Evolutionary conservation across 1,140 invertebrate genomes (phyloP).

Genomic region (Aphidius ervi): DNA sequence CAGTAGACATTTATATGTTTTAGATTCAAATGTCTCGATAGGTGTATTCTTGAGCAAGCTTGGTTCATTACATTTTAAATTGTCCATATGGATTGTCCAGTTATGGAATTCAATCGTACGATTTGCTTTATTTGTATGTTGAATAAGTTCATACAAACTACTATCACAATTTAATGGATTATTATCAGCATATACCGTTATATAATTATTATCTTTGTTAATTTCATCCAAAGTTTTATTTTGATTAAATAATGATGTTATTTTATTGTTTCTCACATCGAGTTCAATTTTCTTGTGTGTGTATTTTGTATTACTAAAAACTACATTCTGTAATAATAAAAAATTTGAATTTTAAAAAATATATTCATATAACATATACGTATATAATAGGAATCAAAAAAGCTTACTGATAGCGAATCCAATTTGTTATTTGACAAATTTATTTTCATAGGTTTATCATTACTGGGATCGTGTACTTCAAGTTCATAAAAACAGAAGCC

Average conservation of each 20-base stretch:
- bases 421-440: no score
- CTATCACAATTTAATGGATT: conserved; percentile 71
- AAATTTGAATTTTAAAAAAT: no score
- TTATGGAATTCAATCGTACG: conserved; percentile 35
- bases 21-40: conserved; percentile 28
- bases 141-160: conserved; percentile 51
- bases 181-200: conserved; percentile 49
- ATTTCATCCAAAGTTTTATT: not conserved
- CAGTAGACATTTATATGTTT: conserved; percentile 28
- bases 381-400: no score
- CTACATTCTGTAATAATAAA: no score
- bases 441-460: conserved; percentile 48
- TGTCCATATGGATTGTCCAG: conserved; percentile 42
- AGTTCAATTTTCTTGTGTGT: no score
- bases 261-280: no score
- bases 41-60: conserved; percentile 27
- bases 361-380: no score
- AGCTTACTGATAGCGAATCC: no score
- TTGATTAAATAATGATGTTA: no score
- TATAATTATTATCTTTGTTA: conserved; percentile 22
- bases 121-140: conserved; percentile 47
- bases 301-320: no score
- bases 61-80: conserved; percentile 46
- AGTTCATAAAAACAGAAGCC: conserved; percentile 61
- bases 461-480: conserved; percentile 28